Evolutionary conservation across 2,888 invertebrate genomes (phyloP), one percentile per base, ranked within the genome.

Genomic region (Homarus gammarus): DNA sequence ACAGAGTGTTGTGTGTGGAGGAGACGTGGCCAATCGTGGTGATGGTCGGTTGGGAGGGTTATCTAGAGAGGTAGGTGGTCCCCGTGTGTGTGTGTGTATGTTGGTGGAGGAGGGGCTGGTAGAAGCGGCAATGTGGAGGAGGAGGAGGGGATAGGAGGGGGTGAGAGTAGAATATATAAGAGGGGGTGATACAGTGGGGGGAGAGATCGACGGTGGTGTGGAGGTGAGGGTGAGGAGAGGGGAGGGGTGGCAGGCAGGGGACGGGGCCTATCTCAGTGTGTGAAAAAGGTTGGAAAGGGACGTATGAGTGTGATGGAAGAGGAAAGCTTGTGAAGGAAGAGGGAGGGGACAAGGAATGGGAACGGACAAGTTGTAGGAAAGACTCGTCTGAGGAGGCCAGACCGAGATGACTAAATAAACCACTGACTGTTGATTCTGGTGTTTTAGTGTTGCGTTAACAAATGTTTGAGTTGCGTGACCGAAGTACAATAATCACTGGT

Each of bases 281-380:
- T 0, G 49, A 77, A 27, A 27, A 77, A 10, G 31, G 31, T 0
- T 5, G 44, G 49, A 49, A n/a, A 72, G 72, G 12, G 31, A 18
- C 49, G 51, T 51, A 2, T 79, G 51, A 31, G 77, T 77, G 77
- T 77, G 51, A 15, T 15, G 31, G 27, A 82, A 27, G 44, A 22
- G 51, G 49, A 22, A 31, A 18, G 33, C 31, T 2, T 31, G 33
- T 36, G 73, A 8, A 40, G n/a, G 73, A 12, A 38, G 22, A 40
- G 5, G 15, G 73, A 40, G 78, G 0, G 78, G 56, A 22, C 8
- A 10, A 15, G 33, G 56, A 33, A 22, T 27, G 33, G 79, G 56
- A 22, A 36, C 12, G 15, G 79, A n/a, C 22, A 22, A 3, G 56
- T 56, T 56, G 18, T 22, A 56, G 12, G 56, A 0, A 27, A 27